Percentiles rank a stretch among this genome's conserved stretches.
phyloP scores from a whole-genome alignment of 2,888 invertebrate species.

The Cerastis rubricosa region DNA sequence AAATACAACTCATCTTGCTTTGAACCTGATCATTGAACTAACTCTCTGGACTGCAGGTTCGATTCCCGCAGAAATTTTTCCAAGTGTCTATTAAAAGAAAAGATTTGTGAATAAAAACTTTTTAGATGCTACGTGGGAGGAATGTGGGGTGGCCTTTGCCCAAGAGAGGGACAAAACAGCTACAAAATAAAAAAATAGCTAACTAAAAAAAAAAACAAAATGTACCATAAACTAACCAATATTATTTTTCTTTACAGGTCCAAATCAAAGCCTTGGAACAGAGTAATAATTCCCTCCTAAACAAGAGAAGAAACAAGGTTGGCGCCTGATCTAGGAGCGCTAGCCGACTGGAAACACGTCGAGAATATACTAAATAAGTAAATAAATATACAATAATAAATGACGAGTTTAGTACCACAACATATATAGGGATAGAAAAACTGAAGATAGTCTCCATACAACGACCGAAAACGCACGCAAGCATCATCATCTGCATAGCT shows the following conservation, averaged over 20 bases:
- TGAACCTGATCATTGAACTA: not conserved
- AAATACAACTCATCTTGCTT: not conserved
- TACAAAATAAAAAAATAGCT: too few relatives aligned
- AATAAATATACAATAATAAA: conserved; percentile 1
- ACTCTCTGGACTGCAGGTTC: not conserved
- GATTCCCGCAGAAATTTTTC: not conserved
- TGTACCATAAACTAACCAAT: conserved; percentile 7
- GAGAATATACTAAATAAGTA: conserved; percentile 25
- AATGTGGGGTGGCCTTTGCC: too few relatives aligned
- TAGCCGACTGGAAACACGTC: conserved; percentile 16
- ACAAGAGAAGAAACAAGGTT: conserved; percentile 94
- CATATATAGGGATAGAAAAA: not conserved
- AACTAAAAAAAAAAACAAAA: not conserved
- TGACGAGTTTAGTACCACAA: conserved; percentile 8
- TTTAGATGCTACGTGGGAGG: not conserved
- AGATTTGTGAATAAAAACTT: not conserved
- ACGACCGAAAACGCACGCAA: not conserved
- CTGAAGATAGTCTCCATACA: not conserved
- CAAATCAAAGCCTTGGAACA: conserved; percentile 98
- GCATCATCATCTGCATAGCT: not conserved
- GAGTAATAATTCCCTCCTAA: conserved; percentile 97
- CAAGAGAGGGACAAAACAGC: too few relatives aligned
- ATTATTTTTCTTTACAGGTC: conserved; percentile 89
- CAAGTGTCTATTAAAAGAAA: not conserved
- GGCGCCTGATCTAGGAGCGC: conserved; percentile 79